Evolutionary conservation across 1,140 invertebrate genomes (phyloP), one percentile per base, ranked within the genome.

Genomic region (Bombus fervidus): DNA sequence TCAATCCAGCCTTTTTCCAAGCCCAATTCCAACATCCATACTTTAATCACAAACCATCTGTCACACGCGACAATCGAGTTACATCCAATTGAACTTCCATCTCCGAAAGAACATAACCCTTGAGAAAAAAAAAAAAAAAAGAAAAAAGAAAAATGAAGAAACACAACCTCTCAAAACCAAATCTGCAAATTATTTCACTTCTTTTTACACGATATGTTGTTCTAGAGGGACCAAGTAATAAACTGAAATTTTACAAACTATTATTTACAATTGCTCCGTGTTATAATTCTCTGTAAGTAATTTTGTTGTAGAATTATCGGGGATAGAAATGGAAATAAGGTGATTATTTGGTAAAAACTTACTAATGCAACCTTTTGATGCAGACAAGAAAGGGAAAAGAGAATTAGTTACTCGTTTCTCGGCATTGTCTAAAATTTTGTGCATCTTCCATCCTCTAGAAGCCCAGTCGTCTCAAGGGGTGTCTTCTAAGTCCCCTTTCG

Each of bases 401-500:
- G 41, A 28, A 47, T 22, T 6, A 5, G 34, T 34, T 64, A 28
- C 41, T 74, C 80, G 62, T 82, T 85, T 89, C 64, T 39, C n/a
- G 1, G 18, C 18, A 73, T 86, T 82, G 59, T 81, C 57, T 64
- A 64, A 86, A 89, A 81, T 83, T 89, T 83, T 41, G 81, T 62
- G 59, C 47, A 39, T 57, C 25, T 53, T 78, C n/a, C 41, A 47
- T 73, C 75, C 73, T 81, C 72, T 66, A 39, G 34, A 39, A 37
- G 8, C 18, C 28, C 62, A 47, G 43, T 37, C 75, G 88, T 87
- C 89, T 90, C 88, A 75, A 90, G 89, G 43, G 80, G 9, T 76
- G 66, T 89, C 87, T 86, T 76, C 85, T 18, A 57, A 53, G 34
- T 41, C 69, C 18, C 77, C 77, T 74, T 47, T 12, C 8, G 9